phyloP scores from a whole-genome alignment of 2,113 vertebrate genomes.

The Alouatta palliata region DNA sequence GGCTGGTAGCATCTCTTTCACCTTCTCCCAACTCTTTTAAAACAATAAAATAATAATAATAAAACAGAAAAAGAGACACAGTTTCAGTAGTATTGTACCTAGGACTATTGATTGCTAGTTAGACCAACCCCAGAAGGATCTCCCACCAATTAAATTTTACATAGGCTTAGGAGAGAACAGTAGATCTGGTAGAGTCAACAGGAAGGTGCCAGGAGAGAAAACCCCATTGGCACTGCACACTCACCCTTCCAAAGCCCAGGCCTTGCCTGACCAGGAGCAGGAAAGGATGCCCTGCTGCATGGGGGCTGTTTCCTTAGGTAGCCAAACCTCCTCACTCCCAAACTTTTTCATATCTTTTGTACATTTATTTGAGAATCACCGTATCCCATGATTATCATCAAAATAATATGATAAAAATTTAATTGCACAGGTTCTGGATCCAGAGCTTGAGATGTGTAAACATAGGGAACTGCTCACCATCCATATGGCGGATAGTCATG shows the following conservation, averaged over 20 bases:
- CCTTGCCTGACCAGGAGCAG: background rate
- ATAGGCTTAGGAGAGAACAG: background rate
- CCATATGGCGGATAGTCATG: rapidly evolving
- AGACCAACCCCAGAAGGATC: background rate
- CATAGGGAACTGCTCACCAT: no score
- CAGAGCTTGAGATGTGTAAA: background rate
- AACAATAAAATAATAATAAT: background rate
- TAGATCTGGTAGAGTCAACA: background rate
- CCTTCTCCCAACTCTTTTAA: background rate
- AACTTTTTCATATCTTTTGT: background rate
- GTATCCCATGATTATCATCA: background rate
- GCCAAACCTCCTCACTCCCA: background rate
- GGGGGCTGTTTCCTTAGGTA: background rate
- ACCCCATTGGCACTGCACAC: no score
- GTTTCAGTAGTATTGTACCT: background rate
- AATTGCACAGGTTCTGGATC: background rate
- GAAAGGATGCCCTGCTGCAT: rapidly evolving
- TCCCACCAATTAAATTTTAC: background rate
- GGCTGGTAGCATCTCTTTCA: background rate
- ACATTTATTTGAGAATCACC: background rate
- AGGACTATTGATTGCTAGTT: background rate
- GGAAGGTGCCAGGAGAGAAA: background rate
- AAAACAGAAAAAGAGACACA: background rate
- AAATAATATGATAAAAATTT: background rate
- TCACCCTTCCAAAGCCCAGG: rapidly evolving